Evolutionary conservation across 2,113 vertebrate genomes (phyloP).

Genomic region (Triplophysa tibetana): DNA sequence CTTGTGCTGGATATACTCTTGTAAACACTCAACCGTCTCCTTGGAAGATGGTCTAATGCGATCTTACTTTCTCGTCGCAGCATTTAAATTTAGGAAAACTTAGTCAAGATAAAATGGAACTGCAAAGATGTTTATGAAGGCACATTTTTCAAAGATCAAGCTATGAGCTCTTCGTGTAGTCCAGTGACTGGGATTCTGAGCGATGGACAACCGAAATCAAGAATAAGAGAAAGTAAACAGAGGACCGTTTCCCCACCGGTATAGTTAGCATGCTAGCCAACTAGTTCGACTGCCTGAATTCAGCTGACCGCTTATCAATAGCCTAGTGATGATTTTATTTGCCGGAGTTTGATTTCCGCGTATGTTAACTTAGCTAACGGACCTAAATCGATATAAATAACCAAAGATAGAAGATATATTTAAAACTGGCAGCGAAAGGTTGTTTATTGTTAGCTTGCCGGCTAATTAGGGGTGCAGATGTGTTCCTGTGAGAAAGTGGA

Average conservation of each 20-base stretch:
- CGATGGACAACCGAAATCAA: slow-evolving; percentile 9
- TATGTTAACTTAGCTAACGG: neutral
- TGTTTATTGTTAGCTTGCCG: slow-evolving; percentile 13
- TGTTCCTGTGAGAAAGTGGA: slow-evolving; percentile 77
- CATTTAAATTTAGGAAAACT: slow-evolving; percentile 15
- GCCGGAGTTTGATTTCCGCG: neutral
- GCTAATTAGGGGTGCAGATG: slow-evolving; percentile 69
- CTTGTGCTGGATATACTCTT: neutral
- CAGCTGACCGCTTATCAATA: slow-evolving; percentile 1
- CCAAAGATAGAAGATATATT: neutral
- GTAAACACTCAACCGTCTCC: neutral
- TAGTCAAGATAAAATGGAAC: neutral
- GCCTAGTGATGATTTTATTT: slow-evolving; percentile 13
- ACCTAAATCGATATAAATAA: neutral
- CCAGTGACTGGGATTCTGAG: neutral
- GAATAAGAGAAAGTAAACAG: slow-evolving; percentile 27
- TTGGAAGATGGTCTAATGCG: slow-evolving; percentile 28
- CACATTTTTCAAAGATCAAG: neutral
- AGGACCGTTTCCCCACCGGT: slow-evolving; percentile 36
- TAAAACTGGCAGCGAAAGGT: slow-evolving; percentile 15
- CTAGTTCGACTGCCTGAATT: slow-evolving; percentile 11
- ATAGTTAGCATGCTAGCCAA: slow-evolving; percentile 34
- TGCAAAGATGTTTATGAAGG: neutral
- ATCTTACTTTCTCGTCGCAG: neutral
- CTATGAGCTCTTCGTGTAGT: neutral